Evolutionary conservation across 2,888 invertebrate species (phyloP), one percentile per base, ranked within the genome.

Genomic region (Melikaiella ostensackeni): DNA sequence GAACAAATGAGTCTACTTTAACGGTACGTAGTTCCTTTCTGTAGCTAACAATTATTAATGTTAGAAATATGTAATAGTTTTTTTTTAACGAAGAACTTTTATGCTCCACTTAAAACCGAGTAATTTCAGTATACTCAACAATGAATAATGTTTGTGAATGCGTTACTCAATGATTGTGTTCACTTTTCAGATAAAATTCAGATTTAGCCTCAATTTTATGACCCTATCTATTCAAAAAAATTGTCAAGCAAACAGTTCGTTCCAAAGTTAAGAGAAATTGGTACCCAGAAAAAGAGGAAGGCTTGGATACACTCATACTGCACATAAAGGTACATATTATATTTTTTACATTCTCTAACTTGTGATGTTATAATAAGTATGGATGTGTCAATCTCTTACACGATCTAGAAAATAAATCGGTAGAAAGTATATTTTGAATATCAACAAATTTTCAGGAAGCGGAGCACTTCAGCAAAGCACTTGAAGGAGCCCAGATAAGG

Each of bases 211-310:
- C 78, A 19, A 57, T 80, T 63, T 55, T 79, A 35, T 57, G 77
- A 38, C 78, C 77, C 11, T 75, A 27, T 61, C 59, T 79, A 50
- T 77, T 80, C 57, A 77, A 77, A 63, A 74, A 75, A 16, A 59
- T 16, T 11, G 11, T 38, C 2, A 79, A 80, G 24, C 30, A 55
- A 24, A 77, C 80, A n/a, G 16, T 13, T 38, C 38, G 59, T 33
- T 80, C 79, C 0, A 79, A 77, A 38, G 42, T 64, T 3, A 55
- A 62, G 33, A 61, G 77, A 74, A 24, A 70, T 8, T 80, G 79
- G 80, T 75, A 64, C 61, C 79, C 80, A 13, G 75, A 77, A 24
- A 80, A 77, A 55, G n/a, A 21, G 6, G 64, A 55, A n/a, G 66
- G 74, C 35, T 70, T 59, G 61, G 76, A 75, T 38, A 76, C 70